These are phyloP conservation scores for Synanthedon andrenaeformis DNA, from an alignment of 2,888 invertebrate species.

Conservation along the genomic window DNA sequence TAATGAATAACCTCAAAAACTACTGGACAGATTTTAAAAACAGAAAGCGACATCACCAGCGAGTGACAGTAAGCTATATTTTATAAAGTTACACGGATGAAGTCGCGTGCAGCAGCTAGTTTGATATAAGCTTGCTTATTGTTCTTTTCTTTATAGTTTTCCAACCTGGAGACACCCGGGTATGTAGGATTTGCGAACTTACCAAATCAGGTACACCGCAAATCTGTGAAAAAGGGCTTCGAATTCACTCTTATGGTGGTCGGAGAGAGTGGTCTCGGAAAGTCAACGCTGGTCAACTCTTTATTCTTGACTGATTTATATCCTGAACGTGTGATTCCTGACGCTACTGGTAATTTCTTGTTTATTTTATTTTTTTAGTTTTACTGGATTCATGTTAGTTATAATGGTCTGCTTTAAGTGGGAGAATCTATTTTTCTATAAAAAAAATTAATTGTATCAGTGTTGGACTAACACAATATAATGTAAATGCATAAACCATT, in stretches of 20 bases:
- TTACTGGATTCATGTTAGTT: background rate
- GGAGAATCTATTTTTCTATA: constrained; percentile 3
- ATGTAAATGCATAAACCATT: too few species aligned
- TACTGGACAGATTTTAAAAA: too few species aligned
- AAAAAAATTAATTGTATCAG: background rate
- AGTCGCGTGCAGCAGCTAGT: too few species aligned
- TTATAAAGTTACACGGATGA: too few species aligned
- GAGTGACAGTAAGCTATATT: too few species aligned
- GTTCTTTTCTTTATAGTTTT: constrained; percentile 70
- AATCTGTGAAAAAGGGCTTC: constrained; percentile 97
- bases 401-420: background rate
- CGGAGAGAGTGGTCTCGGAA: constrained; percentile 91
- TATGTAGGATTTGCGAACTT: constrained; percentile 96
- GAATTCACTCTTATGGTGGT: constrained; percentile 98
- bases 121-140: too few species aligned
- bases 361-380: constrained; percentile 9
- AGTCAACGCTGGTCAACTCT: constrained; percentile 95
- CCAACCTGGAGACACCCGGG: constrained; percentile 85
- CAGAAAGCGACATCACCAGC: too few species aligned
- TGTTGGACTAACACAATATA: too few species aligned
- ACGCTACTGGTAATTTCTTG: constrained; percentile 78
- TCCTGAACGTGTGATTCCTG: constrained; percentile 90
- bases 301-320: constrained; percentile 95
- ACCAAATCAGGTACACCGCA: constrained; percentile 96
- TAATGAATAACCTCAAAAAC: too few species aligned